phyloP scores from a whole-genome alignment of 2,797 vertebrate genomes.

The Sarcoramphus papa region DNA sequence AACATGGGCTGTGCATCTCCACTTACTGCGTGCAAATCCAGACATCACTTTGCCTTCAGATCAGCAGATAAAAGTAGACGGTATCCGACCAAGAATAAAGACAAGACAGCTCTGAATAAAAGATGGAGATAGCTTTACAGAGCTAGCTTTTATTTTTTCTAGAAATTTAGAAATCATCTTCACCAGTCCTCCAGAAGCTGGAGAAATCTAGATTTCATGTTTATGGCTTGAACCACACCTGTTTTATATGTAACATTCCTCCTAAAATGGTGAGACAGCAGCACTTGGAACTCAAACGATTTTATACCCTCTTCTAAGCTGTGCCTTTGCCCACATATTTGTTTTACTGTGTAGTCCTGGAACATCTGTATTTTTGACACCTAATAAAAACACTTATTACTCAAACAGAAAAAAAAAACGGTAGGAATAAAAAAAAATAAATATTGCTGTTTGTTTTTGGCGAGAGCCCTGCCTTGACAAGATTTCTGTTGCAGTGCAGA shows the following conservation, averaged over 20 bases:
- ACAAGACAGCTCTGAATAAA: background rate
- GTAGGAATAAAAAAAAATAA: background rate
- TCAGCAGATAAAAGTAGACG: background rate
- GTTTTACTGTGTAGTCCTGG: background rate
- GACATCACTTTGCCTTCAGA: background rate
- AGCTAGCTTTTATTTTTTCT: background rate
- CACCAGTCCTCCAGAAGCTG: background rate
- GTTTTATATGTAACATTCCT: background rate
- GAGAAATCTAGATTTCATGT: background rate
- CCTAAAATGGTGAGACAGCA: background rate
- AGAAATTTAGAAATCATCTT: background rate
- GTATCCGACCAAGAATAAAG: too few relatives aligned
- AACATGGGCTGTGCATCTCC: background rate
- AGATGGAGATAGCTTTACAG: background rate
- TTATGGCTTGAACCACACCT: background rate
- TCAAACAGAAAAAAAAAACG: background rate
- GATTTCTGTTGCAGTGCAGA: background rate
- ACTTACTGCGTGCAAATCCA: fast-evolving
- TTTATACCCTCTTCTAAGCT: background rate
- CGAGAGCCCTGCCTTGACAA: background rate
- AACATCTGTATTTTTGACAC: constrained; percentile 6
- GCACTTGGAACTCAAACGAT: background rate
- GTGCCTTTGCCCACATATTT: background rate
- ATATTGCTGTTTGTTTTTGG: background rate
- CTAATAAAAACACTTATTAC: background rate